A percentile compares a stretch with the other conserved stretches of the same genome.
Conservation (phyloP, 2,113 vertebrate genomes). For the Gadus chalcogrammus region DNA sequence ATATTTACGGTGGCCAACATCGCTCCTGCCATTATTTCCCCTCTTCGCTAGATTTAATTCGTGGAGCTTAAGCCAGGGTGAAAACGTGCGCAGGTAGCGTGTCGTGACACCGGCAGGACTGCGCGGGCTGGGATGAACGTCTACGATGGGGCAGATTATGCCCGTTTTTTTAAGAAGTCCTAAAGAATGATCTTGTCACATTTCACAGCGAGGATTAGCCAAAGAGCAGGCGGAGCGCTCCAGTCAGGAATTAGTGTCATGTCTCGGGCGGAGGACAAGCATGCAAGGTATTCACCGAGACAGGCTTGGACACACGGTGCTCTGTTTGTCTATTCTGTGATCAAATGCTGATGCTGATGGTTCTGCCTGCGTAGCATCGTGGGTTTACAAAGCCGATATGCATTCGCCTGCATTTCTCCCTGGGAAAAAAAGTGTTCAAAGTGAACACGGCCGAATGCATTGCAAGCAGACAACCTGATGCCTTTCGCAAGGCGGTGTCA, state of each 20-base stretch:
- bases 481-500: too few species aligned
- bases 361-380: constrained; percentile 43
- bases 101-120: constrained; percentile 58
- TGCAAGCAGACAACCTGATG: too few species aligned
- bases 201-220: constrained; percentile 70
- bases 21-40: constrained; percentile 5
- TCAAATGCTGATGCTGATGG: constrained; percentile 50
- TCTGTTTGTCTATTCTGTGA: constrained; percentile 65
- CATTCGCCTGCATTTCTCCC: constrained; percentile 16
- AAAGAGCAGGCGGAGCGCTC: constrained; percentile 61
- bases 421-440: too few species aligned
- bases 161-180: constrained; percentile 65
- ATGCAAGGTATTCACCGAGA: constrained; percentile 57
- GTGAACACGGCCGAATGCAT: too few species aligned
- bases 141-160: constrained; percentile 72
- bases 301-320: constrained; percentile 66
- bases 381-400: constrained; percentile 30
- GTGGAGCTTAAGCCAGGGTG: constrained; percentile 50
- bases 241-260: constrained; percentile 69
- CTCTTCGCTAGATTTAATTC: constrained; percentile 65
- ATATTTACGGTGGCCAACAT: too few species aligned
- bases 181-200: constrained; percentile 75
- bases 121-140: constrained; percentile 67
- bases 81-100: constrained; percentile 60
- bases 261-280: constrained; percentile 55